Evolutionary conservation across 2,797 vertebrate genomes (phyloP).

Genomic region (Chrysocyon brachyurus): DNA sequence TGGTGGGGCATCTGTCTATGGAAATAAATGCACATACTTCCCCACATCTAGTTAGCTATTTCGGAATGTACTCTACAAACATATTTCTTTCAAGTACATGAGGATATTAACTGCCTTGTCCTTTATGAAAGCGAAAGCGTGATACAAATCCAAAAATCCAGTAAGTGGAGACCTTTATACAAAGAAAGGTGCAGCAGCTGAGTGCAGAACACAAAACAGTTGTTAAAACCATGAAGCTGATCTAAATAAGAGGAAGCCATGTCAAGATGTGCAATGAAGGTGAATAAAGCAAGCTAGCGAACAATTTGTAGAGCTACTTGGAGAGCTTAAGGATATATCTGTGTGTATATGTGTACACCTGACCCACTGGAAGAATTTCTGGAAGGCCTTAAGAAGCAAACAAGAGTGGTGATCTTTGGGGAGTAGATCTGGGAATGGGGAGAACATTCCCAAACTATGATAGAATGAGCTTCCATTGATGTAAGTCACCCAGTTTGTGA

Average conservation of each 20-base stretch:
- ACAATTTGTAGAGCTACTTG: neutral
- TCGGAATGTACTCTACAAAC: constrained; percentile 8
- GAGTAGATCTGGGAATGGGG: neutral
- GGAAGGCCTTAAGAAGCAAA: neutral
- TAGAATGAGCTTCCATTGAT: neutral
- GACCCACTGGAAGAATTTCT: neutral
- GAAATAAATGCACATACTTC: neutral
- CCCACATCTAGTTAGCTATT: neutral
- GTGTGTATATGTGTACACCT: neutral
- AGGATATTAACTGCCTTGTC: neutral
- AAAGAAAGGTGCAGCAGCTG: neutral
- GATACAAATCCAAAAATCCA: constrained; percentile 39
- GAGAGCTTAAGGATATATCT: neutral
- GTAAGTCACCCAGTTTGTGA: neutral
- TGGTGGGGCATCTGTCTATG: neutral
- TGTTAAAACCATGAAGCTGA: neutral
- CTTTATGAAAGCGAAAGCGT: constrained; percentile 22
- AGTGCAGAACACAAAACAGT: neutral
- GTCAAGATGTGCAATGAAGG: constrained; percentile 13
- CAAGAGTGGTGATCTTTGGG: neutral
- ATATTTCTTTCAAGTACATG: neutral
- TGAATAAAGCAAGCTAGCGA: constrained; percentile 29
- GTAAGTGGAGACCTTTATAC: neutral
- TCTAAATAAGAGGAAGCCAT: constrained; percentile 2
- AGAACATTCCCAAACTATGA: neutral